phyloP scores from a whole-genome alignment of 2,113 vertebrate species.

The Rhipidura dahli region DNA sequence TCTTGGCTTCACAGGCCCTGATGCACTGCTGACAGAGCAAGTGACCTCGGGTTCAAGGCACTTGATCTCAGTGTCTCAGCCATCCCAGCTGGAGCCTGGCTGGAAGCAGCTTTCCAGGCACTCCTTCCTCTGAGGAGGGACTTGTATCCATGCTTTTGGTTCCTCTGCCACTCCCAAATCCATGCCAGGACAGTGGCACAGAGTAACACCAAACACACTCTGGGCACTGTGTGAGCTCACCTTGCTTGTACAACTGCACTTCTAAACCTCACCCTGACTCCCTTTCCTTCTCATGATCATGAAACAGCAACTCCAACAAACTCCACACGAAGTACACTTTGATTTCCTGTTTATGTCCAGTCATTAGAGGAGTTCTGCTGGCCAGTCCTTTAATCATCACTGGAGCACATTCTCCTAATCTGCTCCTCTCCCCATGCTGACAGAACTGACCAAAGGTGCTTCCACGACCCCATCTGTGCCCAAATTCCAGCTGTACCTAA shows the following conservation, averaged over 20 bases:
- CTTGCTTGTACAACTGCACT: background rate
- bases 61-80: conserved; percentile 9
- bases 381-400: background rate
- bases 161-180: background rate
- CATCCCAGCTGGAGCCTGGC: conserved; percentile 27
- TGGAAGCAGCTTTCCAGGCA: background rate
- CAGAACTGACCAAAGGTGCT: background rate
- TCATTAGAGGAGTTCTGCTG: background rate
- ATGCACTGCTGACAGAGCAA: conserved; percentile 50
- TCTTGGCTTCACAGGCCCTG: conserved; percentile 34
- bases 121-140: background rate
- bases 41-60: conserved; percentile 42
- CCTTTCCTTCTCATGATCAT: background rate
- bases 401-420: accelerated
- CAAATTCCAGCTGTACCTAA: conserved; percentile 73
- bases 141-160: background rate
- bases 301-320: background rate
- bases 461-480: background rate
- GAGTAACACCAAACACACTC: background rate
- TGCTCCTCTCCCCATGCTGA: background rate
- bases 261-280: background rate
- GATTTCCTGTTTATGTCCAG: background rate
- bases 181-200: background rate
- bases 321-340: background rate
- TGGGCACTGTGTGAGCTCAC: background rate